phyloP scores from a whole-genome alignment of 2,113 vertebrate species.

The Damaliscus lunatus region DNA sequence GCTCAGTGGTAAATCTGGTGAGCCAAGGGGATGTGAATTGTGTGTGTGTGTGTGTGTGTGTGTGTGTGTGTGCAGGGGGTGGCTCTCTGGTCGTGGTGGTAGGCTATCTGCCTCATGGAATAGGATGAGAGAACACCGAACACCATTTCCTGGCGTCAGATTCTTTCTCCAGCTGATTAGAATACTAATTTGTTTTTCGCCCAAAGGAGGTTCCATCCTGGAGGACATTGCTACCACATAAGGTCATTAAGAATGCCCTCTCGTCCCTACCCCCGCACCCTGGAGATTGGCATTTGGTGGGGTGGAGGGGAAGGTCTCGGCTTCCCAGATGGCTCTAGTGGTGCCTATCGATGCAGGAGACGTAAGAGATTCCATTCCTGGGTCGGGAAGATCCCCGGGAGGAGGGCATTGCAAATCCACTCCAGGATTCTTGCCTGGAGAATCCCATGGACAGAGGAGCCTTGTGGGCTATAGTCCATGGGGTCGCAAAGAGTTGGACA shows the following conservation, averaged over 20 bases:
- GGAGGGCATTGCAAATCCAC: neutral
- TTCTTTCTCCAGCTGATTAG: neutral
- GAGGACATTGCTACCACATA: neutral
- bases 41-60: neutral
- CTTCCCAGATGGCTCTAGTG: neutral
- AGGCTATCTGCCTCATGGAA: neutral
- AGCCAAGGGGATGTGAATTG: neutral
- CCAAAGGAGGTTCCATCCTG: neutral
- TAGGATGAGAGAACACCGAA: neutral
- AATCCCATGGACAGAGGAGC: neutral
- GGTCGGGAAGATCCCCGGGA: neutral
- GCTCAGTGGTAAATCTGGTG: slow-evolving; percentile 46
- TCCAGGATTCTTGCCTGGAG: neutral
- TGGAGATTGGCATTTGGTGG: neutral
- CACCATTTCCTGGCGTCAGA: neutral
- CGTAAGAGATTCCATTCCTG: neutral
- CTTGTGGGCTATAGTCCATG: neutral
- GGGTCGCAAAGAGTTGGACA: neutral
- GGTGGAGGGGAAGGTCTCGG: neutral
- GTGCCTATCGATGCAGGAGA: neutral
- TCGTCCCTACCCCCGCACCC: neutral
- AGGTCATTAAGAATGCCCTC: neutral
- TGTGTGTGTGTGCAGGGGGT: neutral
- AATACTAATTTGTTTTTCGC: neutral
- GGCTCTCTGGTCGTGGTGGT: neutral